Percentiles rank a stretch among this genome's conserved stretches.
These are phyloP conservation scores for Argya squamiceps DNA, from an alignment of 2,797 vertebrate species.

Conservation along the genomic window DNA sequence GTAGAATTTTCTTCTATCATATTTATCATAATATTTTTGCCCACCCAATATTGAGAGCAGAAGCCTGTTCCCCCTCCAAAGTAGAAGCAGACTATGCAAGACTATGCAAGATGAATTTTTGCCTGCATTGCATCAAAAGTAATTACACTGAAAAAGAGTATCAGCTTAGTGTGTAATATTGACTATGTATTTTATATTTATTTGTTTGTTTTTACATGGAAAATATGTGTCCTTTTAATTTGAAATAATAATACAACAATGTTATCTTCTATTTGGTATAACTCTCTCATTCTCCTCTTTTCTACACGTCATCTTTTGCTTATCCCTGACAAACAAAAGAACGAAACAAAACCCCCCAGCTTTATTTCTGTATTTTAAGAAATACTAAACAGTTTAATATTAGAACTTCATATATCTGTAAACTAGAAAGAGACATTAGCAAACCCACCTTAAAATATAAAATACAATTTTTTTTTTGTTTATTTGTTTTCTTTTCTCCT, in stretches of 20 bases:
- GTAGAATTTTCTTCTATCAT: background rate
- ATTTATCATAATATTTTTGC: background rate
- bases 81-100: background rate
- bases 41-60: background rate
- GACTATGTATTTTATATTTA: background rate
- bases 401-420: background rate
- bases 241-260: background rate
- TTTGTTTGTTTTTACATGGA: background rate
- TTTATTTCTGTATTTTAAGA: background rate
- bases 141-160: background rate
- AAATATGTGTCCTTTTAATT: background rate
- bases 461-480: background rate
- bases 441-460: background rate
- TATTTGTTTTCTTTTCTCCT: background rate
- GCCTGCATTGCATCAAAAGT: background rate
- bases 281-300: background rate
- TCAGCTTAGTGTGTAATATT: background rate
- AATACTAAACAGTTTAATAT: background rate
- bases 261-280: background rate
- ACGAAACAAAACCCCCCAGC: rapidly evolving
- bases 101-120: background rate
- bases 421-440: background rate
- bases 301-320: background rate
- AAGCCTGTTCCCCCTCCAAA: background rate
- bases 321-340: background rate